Evolutionary conservation across 2,797 vertebrate species (phyloP).

Genomic region (Luscinia luscinia): DNA sequence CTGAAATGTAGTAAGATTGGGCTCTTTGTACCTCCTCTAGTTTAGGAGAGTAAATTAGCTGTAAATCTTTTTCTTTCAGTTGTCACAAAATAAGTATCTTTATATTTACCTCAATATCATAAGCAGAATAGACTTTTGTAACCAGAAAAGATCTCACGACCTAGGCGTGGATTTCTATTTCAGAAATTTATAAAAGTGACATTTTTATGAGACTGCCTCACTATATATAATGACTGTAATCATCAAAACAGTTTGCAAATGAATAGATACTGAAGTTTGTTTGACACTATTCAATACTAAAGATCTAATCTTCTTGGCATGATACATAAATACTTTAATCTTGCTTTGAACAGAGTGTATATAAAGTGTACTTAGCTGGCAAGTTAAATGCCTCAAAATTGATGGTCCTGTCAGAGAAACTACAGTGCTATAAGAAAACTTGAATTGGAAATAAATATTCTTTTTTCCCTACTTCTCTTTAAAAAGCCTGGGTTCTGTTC

Average conservation of each 20-base stretch:
- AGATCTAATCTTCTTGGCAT: constrained; percentile 51
- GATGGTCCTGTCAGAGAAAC: constrained; percentile 17
- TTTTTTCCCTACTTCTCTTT: background rate
- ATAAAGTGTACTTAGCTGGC: constrained; percentile 5
- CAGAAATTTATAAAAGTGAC: constrained; percentile 26
- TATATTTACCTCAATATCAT: background rate
- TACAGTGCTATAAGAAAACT: background rate
- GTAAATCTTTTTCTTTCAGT: constrained; percentile 3
- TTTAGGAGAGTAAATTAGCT: background rate
- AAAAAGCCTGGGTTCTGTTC: background rate
- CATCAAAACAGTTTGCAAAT: constrained; percentile 45
- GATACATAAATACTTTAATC: constrained; percentile 57
- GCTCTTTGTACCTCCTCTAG: background rate
- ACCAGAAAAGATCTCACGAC: constrained; percentile 7
- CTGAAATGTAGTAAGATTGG: background rate
- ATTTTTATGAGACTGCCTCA: constrained; percentile 46
- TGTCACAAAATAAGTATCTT: constrained; percentile 11
- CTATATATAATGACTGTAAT: constrained; percentile 16
- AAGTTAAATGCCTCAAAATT: constrained; percentile 36
- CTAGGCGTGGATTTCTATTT: constrained; percentile 30
- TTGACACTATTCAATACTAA: constrained; percentile 51
- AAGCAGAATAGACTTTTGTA: constrained; percentile 29
- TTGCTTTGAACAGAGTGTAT: background rate
- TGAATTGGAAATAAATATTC: constrained; percentile 21
- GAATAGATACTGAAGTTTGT: constrained; percentile 47